Evolutionary conservation across 2,888 invertebrate species (phyloP).

Genomic region (Dasysyrphus tricinctus): DNA sequence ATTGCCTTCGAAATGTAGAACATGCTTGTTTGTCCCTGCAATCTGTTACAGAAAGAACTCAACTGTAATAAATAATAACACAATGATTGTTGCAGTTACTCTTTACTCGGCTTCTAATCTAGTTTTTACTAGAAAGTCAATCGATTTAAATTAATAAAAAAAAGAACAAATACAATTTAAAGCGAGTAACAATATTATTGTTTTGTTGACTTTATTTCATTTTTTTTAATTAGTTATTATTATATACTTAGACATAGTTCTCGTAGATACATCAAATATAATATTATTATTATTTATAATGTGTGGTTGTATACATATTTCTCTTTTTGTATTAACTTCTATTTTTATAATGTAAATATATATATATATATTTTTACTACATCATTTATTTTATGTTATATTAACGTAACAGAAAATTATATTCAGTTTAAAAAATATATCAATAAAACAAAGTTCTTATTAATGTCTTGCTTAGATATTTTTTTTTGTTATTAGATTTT

Average conservation of each 20-base stretch:
- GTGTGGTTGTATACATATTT: constrained; percentile 45
- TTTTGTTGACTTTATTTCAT: constrained; percentile 65
- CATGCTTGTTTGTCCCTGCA: too few relatives aligned
- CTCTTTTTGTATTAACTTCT: constrained; percentile 30
- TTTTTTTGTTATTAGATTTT: constrained; percentile 28
- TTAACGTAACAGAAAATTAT: constrained; percentile 23
- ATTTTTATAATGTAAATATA: constrained; percentile 59
- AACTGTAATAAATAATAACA: too few relatives aligned
- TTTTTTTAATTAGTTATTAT: constrained; percentile 53
- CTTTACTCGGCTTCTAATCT: too few relatives aligned
- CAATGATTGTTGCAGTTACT: too few relatives aligned
- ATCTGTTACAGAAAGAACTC: too few relatives aligned
- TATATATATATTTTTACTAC: constrained; percentile 16
- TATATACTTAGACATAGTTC: constrained; percentile 51
- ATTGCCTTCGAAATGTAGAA: too few relatives aligned
- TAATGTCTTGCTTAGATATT: constrained; percentile 19
- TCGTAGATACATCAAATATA: constrained; percentile 63
- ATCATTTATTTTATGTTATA: constrained; percentile 48
- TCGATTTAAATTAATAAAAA: background rate
- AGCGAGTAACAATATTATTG: constrained; percentile 68
- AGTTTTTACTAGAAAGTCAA: background rate
- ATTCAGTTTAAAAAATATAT: constrained; percentile 11
- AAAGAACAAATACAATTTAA: constrained; percentile 13
- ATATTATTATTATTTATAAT: constrained; percentile 59
- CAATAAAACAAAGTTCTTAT: constrained; percentile 47